Evolutionary conservation across 2,888 invertebrate species (phyloP).

Genomic region (Gisinianus flammeolus): DNA sequence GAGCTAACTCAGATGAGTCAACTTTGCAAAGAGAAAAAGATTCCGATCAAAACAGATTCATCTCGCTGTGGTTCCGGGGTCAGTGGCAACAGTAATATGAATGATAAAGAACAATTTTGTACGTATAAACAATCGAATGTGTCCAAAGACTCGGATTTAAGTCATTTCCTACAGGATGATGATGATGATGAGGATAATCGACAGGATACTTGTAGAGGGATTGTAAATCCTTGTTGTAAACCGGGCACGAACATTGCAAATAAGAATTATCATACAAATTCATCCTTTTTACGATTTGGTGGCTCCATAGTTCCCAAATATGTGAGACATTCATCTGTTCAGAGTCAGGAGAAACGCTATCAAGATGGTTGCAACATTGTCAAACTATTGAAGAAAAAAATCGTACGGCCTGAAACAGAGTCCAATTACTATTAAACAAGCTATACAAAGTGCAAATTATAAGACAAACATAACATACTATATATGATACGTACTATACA

Average conservation of each 20-base stretch:
- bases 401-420: not conserved
- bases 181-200: not conserved
- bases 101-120: not conserved
- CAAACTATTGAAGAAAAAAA: not conserved
- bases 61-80: not conserved
- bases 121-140: conserved; percentile 5
- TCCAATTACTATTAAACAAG: not conserved
- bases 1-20: too few relatives aligned
- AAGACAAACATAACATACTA: too few relatives aligned
- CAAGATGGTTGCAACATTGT: not conserved
- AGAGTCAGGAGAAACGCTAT: not conserved
- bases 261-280: not conserved
- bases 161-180: not conserved
- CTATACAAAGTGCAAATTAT: too few relatives aligned
- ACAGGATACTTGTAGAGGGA: not conserved
- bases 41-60: too few relatives aligned
- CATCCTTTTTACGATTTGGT: not conserved
- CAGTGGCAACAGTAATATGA: not conserved
- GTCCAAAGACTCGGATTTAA: not conserved
- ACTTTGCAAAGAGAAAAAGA: not conserved
- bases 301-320: not conserved
- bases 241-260: not conserved
- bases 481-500: too few relatives aligned
- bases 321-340: not conserved
- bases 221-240: not conserved